These are phyloP conservation scores for Phoxinus dragarum DNA, from an alignment of 2,797 vertebrate species.

Conservation along the genomic window DNA sequence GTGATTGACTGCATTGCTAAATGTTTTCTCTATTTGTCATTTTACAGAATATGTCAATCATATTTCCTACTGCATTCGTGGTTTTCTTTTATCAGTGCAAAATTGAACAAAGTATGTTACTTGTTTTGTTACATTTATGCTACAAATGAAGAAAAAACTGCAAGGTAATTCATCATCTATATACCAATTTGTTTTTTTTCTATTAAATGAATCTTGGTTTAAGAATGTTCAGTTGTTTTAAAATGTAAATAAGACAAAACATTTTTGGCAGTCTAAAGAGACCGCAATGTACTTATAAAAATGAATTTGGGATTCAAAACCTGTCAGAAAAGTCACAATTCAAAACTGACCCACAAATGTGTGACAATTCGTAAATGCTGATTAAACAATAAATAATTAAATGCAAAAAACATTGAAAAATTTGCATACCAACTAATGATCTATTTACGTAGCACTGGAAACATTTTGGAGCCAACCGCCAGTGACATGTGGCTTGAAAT, in stretches of 20 bases:
- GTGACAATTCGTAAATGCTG: neutral
- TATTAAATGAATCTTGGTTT: neutral
- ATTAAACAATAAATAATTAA: neutral
- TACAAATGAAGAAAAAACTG: neutral
- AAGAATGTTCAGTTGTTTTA: neutral
- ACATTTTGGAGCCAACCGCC: neutral
- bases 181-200: neutral
- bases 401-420: neutral
- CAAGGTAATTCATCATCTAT: neutral
- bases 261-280: neutral
- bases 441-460: neutral
- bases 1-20: conserved; percentile 4
- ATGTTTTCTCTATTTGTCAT: neutral
- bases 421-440: neutral
- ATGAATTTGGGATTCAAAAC: neutral
- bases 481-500: conserved; percentile 1
- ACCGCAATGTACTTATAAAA: neutral
- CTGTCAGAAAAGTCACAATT: neutral
- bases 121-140: neutral
- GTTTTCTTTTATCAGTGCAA: neutral
- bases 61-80: neutral
- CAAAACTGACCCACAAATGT: neutral
- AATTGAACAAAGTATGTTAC: neutral
- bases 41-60: neutral
- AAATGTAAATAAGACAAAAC: neutral